phyloP scores from a whole-genome alignment of 2,797 vertebrate species.

The Labeo calbasu region DNA sequence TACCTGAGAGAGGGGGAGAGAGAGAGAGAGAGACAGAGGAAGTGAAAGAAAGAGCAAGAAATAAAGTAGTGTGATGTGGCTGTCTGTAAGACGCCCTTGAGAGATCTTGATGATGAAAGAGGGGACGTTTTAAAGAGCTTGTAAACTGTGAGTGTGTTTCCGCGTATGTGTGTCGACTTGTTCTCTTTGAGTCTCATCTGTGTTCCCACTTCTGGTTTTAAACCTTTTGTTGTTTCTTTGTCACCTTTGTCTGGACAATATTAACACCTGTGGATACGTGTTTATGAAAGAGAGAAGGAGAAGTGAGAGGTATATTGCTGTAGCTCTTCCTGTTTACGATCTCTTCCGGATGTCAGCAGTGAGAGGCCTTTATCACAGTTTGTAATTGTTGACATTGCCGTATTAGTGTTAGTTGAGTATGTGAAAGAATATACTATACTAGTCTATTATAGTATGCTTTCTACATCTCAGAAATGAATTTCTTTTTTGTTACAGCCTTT shows the following conservation, averaged over 20 bases:
- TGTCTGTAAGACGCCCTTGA: conserved; percentile 27
- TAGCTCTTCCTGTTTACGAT: conserved; percentile 82
- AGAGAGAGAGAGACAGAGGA: neutral
- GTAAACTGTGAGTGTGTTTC: conserved; percentile 11
- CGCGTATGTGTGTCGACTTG: neutral
- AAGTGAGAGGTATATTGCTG: conserved; percentile 56
- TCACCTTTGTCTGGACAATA: conserved; percentile 6
- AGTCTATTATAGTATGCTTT: neutral
- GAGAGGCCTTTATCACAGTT: conserved; percentile 70
- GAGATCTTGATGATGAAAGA: conserved; percentile 26
- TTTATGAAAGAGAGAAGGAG: conserved; percentile 19
- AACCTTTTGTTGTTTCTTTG: neutral
- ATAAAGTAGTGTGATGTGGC: conserved; percentile 29
- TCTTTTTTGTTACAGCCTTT: neutral
- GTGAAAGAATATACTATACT: neutral
- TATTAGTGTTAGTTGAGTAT: conserved; percentile 6
- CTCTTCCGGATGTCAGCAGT: conserved; percentile 77
- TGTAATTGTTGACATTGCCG: neutral
- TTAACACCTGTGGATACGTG: conserved; percentile 15
- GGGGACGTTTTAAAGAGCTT: conserved; percentile 32
- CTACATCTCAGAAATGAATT: neutral
- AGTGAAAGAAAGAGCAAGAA: conserved; percentile 13
- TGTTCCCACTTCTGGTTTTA: neutral
- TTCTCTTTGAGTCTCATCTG: neutral
- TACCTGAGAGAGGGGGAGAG: neutral